Base-by-base conservation (phyloP, 2,113 vertebrate species). In the Pipra filicauda region DNA sequence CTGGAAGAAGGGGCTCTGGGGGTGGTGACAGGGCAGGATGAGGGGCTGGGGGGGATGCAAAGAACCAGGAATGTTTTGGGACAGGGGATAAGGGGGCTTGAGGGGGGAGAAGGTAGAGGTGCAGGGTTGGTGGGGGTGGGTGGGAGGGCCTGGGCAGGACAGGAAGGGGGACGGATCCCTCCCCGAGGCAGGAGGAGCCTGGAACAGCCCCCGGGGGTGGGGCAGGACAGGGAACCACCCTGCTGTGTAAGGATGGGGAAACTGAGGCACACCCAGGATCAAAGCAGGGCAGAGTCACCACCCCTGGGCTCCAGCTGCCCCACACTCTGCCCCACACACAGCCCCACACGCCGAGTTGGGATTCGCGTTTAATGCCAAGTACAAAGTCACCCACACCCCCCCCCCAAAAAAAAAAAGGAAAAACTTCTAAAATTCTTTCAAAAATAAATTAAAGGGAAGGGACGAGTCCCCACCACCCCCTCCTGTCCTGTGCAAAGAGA, bases 401-500 rank as follows among this genome's bases (percentile, higher is more conserved):
- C 17, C 12, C 7, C 8, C 4, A 33, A 37, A 41, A 26, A 27
- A 46, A 35, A 55, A 33, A 52, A 51, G 26, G 0, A 64, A 69
- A 51, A 61, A 48, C 4, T 13, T n/a, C 43, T 58, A 59, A 95
- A 95, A 89, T 54, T 65, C 82, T 79, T 82, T 46, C 39, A 87
- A 95, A 95, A 95, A 95, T 93, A 95, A 95, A 95, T 95, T 87
- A 95, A 83, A 86, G 41, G 59, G 61, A 78, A 18, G 49, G 52
- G 76, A 62, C 11, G 27, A 69, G 61, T 58, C n/a, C 71, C 49
- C 77, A 46, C 69, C 55, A 66, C 52, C 81, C 85, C 85, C 72
- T 82, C 59, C 79, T 85, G 84, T 90, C 70, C 72, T 94, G 93
- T 85, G 94, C 94, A 93, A 93, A 93, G 79, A 95, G 80, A 93